These are phyloP conservation scores for Dolichopus griseipennis DNA, from an alignment of 2,888 invertebrate species.

Conservation along the genomic window DNA sequence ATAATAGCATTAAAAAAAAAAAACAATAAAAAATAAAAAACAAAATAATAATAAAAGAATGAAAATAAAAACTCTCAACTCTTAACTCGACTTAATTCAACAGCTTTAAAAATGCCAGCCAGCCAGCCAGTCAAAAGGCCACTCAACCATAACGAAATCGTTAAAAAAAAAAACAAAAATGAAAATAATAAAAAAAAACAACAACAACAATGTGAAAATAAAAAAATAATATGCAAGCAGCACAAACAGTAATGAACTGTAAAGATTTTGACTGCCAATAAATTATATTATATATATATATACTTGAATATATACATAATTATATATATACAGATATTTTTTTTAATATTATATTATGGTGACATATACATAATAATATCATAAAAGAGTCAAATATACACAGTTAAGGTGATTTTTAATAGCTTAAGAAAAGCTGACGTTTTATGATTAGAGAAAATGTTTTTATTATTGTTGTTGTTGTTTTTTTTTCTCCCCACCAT, in stretches of 20 bases:
- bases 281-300: neutral
- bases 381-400: no score
- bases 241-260: neutral
- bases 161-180: neutral
- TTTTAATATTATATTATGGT: no score
- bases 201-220: neutral
- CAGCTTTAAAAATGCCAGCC: neutral
- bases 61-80: no score
- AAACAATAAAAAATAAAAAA: no score
- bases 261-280: neutral
- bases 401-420: neutral
- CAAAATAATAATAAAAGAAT: no score
- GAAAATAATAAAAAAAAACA: neutral
- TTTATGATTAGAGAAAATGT: neutral
- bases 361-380: no score
- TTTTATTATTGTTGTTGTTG: no score
- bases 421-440: neutral
- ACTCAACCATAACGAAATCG: constrained; percentile 1
- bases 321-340: no score
- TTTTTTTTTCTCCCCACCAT: neutral
- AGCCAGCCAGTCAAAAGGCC: neutral
- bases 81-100: neutral
- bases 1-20: no score
- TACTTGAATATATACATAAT: no score
- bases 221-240: neutral